Conservation (phyloP, 2,888 invertebrate species). For the Dysmachus trigonus region DNA sequence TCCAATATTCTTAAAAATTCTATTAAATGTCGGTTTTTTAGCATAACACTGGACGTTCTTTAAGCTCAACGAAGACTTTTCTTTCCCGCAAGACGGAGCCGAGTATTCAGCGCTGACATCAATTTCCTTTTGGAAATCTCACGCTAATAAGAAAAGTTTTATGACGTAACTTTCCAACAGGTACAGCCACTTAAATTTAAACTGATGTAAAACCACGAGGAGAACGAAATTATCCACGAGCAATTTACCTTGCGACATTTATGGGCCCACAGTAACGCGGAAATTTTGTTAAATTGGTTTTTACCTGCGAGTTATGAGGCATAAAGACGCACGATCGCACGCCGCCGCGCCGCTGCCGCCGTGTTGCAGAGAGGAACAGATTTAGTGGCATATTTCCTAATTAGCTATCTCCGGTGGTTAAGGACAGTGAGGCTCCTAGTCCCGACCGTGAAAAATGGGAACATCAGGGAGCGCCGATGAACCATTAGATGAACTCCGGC, state of each 20-base stretch:
- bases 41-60: background rate
- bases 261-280: background rate
- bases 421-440: background rate
- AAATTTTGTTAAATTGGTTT: slow-evolving; percentile 2
- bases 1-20: background rate
- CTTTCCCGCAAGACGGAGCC: background rate
- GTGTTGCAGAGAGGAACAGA: background rate
- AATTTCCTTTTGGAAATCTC: slow-evolving; percentile 44
- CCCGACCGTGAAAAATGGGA: slow-evolving; percentile 2
- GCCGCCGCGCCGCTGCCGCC: background rate
- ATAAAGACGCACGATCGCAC: background rate
- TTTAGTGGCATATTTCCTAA: slow-evolving; percentile 9
- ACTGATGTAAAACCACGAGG: background rate
- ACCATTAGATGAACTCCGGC: slow-evolving; percentile 32
- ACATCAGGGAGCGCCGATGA: slow-evolving; percentile 22
- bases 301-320: background rate
- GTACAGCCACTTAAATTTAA: background rate
- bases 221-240: background rate
- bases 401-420: background rate
- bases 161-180: slow-evolving; percentile 40
- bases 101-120: slow-evolving; percentile 39
- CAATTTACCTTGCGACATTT: slow-evolving; percentile 11
- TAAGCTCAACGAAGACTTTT: background rate
- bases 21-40: background rate
- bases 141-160: slow-evolving; percentile 45